phyloP scores from a whole-genome alignment of 2,888 invertebrate genomes.

The Cataglyphis rosenhaueri region DNA sequence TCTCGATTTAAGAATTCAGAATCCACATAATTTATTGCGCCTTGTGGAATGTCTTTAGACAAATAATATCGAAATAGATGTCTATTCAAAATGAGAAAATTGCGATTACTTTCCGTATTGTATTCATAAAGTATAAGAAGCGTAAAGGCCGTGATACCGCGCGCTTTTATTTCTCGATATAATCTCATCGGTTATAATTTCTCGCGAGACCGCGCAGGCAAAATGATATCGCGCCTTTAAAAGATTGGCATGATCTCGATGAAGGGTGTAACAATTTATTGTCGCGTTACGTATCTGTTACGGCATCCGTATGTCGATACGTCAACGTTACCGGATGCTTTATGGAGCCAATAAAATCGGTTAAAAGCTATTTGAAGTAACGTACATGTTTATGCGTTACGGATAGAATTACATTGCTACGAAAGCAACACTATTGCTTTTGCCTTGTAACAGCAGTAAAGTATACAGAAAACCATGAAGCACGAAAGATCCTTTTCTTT shows the following conservation, averaged over 20 bases:
- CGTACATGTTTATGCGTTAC: background rate
- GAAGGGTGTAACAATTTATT: constrained; percentile 39
- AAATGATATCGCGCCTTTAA: constrained; percentile 1
- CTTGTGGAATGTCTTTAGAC: background rate
- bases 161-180: constrained; percentile 26
- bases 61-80: background rate
- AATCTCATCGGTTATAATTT: constrained; percentile 33
- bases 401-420: background rate
- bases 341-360: constrained; percentile 44
- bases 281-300: constrained; percentile 5
- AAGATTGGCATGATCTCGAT: constrained; percentile 38
- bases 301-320: background rate
- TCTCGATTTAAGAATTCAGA: constrained; percentile 22
- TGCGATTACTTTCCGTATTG: background rate
- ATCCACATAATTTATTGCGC: background rate
- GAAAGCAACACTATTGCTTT: background rate
- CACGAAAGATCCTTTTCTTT: background rate
- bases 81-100: background rate
- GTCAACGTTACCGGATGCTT: constrained; percentile 29
- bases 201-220: background rate
- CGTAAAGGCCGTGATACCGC: too few relatives aligned
- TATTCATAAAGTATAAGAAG: background rate
- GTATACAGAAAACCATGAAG: background rate
- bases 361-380: constrained; percentile 25
- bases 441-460: background rate